Percentiles rank a stretch among this genome's conserved stretches.
Evolutionary conservation across 2,797 vertebrate genomes (phyloP).

Genomic region (Channa striata): DNA sequence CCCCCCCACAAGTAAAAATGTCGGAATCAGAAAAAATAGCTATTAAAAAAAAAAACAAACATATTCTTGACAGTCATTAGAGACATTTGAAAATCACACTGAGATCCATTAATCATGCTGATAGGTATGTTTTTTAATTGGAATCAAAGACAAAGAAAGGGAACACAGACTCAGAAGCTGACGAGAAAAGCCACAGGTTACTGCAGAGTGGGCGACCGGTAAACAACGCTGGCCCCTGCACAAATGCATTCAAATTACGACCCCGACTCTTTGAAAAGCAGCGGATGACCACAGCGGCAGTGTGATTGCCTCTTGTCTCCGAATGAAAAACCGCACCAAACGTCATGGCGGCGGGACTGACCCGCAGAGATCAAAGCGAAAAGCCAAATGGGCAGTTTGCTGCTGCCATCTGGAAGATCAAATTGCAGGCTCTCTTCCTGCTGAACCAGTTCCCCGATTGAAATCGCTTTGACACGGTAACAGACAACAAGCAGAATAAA

Average conservation of each 20-base stretch:
- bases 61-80: slow-evolving; percentile 32
- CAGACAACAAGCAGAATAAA: slow-evolving; percentile 39
- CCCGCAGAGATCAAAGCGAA: slow-evolving; percentile 42
- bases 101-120: slow-evolving; percentile 66
- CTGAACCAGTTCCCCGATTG: slow-evolving; percentile 34
- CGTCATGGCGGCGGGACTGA: slow-evolving; percentile 30
- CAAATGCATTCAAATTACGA: slow-evolving; percentile 51
- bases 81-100: slow-evolving; percentile 60
- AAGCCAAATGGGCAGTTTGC: slow-evolving; percentile 60
- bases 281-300: slow-evolving; percentile 55
- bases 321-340: slow-evolving; percentile 39
- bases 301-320: slow-evolving; percentile 42
- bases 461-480: slow-evolving; percentile 35
- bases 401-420: slow-evolving; percentile 54
- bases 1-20: slow-evolving; percentile 28
- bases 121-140: slow-evolving; percentile 50
- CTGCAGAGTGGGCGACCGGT: slow-evolving; percentile 43
- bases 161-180: slow-evolving; percentile 41
- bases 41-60: slow-evolving; percentile 20
- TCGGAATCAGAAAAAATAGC: slow-evolving; percentile 18
- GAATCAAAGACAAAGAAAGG: slow-evolving; percentile 53
- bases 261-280: slow-evolving; percentile 62
- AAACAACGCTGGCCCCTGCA: slow-evolving; percentile 30
- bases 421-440: slow-evolving; percentile 37
- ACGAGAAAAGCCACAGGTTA: slow-evolving; percentile 56